A percentile compares a stretch with the other conserved stretches of the same genome.
Evolutionary conservation across 2,797 vertebrate genomes (phyloP).

Genomic region (Xenentodon cancila): DNA sequence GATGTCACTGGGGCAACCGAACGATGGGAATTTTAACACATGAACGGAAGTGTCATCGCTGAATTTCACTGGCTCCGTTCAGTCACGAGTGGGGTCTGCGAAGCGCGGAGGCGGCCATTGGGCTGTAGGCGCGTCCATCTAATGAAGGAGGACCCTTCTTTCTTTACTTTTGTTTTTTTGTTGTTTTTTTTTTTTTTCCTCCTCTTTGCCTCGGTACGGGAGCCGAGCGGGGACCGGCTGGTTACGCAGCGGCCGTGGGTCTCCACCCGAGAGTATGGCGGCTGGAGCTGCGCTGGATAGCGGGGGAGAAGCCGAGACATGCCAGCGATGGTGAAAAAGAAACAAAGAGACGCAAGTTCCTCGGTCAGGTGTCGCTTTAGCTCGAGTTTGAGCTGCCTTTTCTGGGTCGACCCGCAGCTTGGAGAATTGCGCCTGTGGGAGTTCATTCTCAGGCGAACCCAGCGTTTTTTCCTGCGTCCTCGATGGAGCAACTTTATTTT

Average conservation of each 20-base stretch:
- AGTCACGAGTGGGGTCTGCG: conserved; percentile 41
- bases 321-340: conserved; percentile 65
- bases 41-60: conserved; percentile 71
- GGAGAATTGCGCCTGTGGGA: conserved; percentile 18
- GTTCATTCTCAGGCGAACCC: conserved; percentile 36
- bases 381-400: conserved; percentile 17
- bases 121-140: conserved; percentile 61
- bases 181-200: not conserved
- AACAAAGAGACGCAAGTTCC: conserved; percentile 62
- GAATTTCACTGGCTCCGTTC: conserved; percentile 64
- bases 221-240: conserved; percentile 80
- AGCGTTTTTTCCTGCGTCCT: conserved; percentile 62
- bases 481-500: conserved; percentile 79
- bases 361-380: conserved; percentile 11
- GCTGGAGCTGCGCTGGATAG: conserved; percentile 65
- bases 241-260: conserved; percentile 77
- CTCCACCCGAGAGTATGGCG: conserved; percentile 87
- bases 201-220: conserved; percentile 72
- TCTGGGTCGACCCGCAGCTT: conserved; percentile 14
- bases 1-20: conserved; percentile 78
- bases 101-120: conserved; percentile 61
- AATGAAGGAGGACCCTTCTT: conserved; percentile 33
- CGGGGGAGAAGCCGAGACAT: conserved; percentile 61
- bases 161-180: not conserved
- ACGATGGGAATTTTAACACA: conserved; percentile 77